These are phyloP conservation scores for Flexamia atlantica DNA, from an alignment of 2,888 invertebrate species.

Conservation along the genomic window DNA sequence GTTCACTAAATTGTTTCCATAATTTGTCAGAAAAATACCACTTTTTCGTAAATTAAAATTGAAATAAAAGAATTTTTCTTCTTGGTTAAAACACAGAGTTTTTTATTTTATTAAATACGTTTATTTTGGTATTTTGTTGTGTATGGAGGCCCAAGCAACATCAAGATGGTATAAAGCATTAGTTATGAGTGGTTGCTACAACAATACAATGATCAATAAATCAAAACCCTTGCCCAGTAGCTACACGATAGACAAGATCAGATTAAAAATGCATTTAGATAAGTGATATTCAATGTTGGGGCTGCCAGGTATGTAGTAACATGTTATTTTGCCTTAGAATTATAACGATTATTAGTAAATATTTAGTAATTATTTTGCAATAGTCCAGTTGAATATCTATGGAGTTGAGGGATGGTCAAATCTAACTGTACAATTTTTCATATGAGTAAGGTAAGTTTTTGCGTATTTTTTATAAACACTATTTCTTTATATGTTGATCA, in stretches of 20 bases:
- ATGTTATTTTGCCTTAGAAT: not conserved
- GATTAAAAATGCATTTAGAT: constrained; percentile 34
- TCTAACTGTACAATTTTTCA: not conserved
- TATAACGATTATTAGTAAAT: too few species aligned
- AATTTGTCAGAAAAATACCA: too few species aligned
- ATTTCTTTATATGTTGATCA: too few species aligned
- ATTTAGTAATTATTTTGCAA: not conserved
- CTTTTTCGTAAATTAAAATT: too few species aligned
- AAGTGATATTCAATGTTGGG: constrained; percentile 2
- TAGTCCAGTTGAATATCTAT: not conserved
- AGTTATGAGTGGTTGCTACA: not conserved
- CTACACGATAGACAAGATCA: constrained; percentile 4
- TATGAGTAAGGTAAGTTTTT: not conserved
- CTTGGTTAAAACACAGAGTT: too few species aligned
- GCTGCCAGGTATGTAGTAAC: constrained; percentile 6
- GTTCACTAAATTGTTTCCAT: too few species aligned
- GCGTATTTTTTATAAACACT: not conserved
- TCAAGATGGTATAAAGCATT: too few species aligned
- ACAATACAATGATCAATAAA: constrained; percentile 22
- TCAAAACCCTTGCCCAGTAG: not conserved
- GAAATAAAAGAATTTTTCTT: too few species aligned
- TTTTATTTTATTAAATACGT: too few species aligned
- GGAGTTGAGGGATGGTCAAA: not conserved
- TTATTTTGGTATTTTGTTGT: too few species aligned
- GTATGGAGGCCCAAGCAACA: too few species aligned